phyloP scores from a whole-genome alignment of 2,113 vertebrate species.

The Callopanchax toddi region DNA sequence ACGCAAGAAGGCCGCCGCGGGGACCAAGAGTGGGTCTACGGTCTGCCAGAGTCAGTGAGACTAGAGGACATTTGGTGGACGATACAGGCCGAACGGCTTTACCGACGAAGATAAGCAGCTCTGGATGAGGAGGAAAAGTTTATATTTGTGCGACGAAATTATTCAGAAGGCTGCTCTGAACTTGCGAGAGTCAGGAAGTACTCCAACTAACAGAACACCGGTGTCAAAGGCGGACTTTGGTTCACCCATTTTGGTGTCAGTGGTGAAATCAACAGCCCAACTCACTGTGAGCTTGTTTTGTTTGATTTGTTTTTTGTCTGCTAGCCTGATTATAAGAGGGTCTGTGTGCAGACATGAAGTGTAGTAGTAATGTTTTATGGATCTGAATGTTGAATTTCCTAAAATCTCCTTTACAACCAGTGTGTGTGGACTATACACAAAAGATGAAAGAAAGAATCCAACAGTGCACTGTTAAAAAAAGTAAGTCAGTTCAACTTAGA shows the following conservation, averaged over 20 bases:
- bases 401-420: constrained; percentile 24
- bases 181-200: neutral
- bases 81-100: neutral
- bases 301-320: constrained; percentile 20
- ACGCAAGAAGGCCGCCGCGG: constrained; percentile 88
- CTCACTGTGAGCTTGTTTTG: no score
- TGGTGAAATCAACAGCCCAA: constrained; percentile 9
- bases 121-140: neutral
- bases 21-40: constrained; percentile 55
- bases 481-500: no score
- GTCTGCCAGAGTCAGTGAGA: constrained; percentile 73
- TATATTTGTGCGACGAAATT: neutral
- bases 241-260: neutral
- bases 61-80: neutral
- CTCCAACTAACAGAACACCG: constrained; percentile 1
- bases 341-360: constrained; percentile 36
- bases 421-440: no score
- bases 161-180: constrained; percentile 20
- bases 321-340: constrained; percentile 21
- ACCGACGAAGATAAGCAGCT: constrained; percentile 5
- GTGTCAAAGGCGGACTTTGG: constrained; percentile 22
- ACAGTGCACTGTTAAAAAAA: no score
- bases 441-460: constrained; percentile 20
- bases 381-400: constrained; percentile 34
- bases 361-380: constrained; percentile 27